A percentile compares a stretch with the other conserved stretches of the same genome.
Conservation (phyloP, 1,140 invertebrate genomes). For the Drosophila lacertosa region DNA sequence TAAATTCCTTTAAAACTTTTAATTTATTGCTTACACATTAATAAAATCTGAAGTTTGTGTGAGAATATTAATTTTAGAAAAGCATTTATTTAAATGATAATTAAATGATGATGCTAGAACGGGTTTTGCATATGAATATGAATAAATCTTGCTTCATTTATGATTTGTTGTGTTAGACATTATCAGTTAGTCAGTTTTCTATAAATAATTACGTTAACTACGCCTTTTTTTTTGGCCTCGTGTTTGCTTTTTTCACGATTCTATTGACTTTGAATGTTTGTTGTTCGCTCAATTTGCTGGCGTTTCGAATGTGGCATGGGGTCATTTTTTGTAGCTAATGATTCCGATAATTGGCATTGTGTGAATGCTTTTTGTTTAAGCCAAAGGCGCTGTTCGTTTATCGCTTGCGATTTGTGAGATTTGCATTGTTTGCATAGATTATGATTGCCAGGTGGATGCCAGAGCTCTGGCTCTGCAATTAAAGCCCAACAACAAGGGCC, state of each 20-base stretch:
- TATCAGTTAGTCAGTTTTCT: slow-evolving; percentile 3
- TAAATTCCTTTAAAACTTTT: too few species aligned
- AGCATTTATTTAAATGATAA: neutral
- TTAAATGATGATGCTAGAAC: neutral
- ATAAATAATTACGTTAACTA: slow-evolving; percentile 17
- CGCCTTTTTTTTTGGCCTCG: slow-evolving; percentile 28
- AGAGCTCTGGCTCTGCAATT: slow-evolving; percentile 25
- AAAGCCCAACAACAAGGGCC: slow-evolving; percentile 37
- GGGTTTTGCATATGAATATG: neutral
- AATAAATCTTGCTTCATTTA: neutral
- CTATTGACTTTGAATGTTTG: slow-evolving; percentile 49
- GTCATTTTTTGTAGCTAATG: slow-evolving; percentile 65
- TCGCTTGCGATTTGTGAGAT: slow-evolving; percentile 5
- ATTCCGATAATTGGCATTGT: slow-evolving; percentile 79
- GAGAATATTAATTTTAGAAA: neutral
- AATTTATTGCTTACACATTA: too few species aligned
- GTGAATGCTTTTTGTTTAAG: slow-evolving; percentile 64
- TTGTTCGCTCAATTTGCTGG: slow-evolving; percentile 38
- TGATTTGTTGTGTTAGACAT: neutral
- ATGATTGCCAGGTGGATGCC: slow-evolving; percentile 40
- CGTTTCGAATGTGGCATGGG: slow-evolving; percentile 16
- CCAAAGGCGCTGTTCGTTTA: slow-evolving; percentile 40
- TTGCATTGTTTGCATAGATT: slow-evolving; percentile 37
- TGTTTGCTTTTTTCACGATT: slow-evolving; percentile 27
- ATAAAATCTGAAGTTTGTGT: too few species aligned